These are phyloP conservation scores for Rotaria sp. DNA, from an alignment of 2,888 invertebrate species.

Conservation along the genomic window DNA sequence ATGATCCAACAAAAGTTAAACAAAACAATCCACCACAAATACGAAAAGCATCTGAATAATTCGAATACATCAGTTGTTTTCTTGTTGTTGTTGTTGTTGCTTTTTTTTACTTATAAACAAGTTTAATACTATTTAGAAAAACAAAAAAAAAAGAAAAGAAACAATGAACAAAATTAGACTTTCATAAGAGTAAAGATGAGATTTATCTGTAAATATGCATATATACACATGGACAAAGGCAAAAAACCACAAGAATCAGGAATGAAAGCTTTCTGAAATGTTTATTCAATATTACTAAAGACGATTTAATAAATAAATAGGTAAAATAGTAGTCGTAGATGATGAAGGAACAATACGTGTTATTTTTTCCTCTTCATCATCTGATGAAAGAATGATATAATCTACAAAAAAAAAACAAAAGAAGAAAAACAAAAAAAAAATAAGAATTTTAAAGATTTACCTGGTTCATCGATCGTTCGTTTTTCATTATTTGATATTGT, in stretches of 20 bases:
- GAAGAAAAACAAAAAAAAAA: not conserved
- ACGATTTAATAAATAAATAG: constrained; percentile 3
- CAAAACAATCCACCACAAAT: constrained; percentile 27
- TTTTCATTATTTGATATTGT: no score
- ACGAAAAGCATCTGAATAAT: not conserved
- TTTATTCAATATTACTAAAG: not conserved
- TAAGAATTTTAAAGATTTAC: not conserved
- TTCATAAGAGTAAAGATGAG: not conserved
- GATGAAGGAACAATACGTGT: not conserved
- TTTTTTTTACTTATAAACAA: not conserved
- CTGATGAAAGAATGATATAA: not conserved
- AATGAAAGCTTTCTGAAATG: no score
- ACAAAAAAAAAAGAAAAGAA: not conserved
- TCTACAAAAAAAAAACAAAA: not conserved
- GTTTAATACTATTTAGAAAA: not conserved
- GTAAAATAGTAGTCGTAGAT: not conserved
- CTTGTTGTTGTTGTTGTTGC: not conserved
- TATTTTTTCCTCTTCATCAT: not conserved
- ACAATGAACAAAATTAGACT: not conserved
- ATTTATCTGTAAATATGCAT: not conserved
- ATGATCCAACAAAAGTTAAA: constrained; percentile 8
- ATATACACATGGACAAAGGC: not conserved
- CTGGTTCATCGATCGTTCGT: not conserved
- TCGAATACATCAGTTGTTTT: not conserved
- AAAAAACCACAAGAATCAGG: no score